Percentiles rank a stretch among this genome's conserved stretches.
Conservation (phyloP, 2,888 invertebrate genomes). For the Zygothrica quintamaculata region DNA sequence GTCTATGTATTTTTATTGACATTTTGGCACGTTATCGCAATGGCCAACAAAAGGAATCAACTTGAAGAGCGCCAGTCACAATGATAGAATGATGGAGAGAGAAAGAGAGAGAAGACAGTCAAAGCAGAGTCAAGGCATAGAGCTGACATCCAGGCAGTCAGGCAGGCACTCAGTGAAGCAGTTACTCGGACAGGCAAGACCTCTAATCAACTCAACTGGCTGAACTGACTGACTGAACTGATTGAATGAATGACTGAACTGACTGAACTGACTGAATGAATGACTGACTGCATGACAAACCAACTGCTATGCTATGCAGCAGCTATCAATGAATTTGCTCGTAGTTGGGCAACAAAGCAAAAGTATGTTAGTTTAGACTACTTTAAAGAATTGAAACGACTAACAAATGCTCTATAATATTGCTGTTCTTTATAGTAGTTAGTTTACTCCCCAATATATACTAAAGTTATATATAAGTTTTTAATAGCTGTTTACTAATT, state of each 20-base stretch:
- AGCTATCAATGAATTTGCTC: constrained; percentile 28
- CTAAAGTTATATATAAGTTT: too few species aligned
- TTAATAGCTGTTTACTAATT: too few species aligned
- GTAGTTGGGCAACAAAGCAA: constrained; percentile 35
- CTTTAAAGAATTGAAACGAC: not conserved
- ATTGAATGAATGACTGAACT: constrained; percentile 30
- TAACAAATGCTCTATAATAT: too few species aligned
- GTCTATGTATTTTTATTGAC: constrained; percentile 78
- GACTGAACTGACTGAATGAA: constrained; percentile 22
- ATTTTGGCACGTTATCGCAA: constrained; percentile 78
- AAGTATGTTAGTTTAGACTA: constrained; percentile 1
- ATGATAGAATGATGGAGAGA: constrained; percentile 26
- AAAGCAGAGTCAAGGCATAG: constrained; percentile 27
- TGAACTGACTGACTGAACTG: constrained; percentile 19
- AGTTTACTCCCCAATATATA: too few species aligned
- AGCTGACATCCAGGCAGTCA: constrained; percentile 37
- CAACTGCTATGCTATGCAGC: constrained; percentile 43
- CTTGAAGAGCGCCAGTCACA: constrained; percentile 64
- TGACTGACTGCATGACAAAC: constrained; percentile 23
- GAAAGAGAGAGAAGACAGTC: constrained; percentile 28
- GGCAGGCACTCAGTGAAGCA: constrained; percentile 35
- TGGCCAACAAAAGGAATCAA: constrained; percentile 78
- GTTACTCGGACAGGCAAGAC: constrained; percentile 29
- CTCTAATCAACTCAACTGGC: constrained; percentile 76
- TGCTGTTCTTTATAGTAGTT: too few species aligned